phyloP scores from a whole-genome alignment of 53 echinoderm and acorn worm species.

The Pentamera pediparva region DNA sequence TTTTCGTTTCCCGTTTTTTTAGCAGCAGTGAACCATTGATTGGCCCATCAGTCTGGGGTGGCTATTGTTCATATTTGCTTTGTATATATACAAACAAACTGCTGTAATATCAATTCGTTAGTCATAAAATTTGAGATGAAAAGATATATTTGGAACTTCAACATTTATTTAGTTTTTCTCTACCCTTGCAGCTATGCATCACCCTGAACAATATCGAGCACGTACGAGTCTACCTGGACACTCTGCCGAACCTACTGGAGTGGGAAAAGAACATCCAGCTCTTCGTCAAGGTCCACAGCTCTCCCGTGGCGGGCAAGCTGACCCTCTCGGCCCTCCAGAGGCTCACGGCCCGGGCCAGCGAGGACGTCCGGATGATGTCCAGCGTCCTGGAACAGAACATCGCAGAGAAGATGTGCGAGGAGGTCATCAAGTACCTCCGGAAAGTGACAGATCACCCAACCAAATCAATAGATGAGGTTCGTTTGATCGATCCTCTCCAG shows the following conservation, averaged over 20 bases:
- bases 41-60: too few species aligned
- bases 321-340: constrained; percentile 67
- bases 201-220: constrained; percentile 99
- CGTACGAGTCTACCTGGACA: constrained; percentile 84
- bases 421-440: constrained; percentile 64
- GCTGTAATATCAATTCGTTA: too few species aligned
- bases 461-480: constrained; percentile 64
- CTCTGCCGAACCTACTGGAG: constrained; percentile 68
- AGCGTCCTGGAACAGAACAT: constrained; percentile 65
- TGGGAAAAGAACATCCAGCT: constrained; percentile 72
- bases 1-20: too few species aligned
- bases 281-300: constrained; percentile 60
- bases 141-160: neutral
- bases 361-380: constrained; percentile 60
- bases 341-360: constrained; percentile 64
- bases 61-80: too few species aligned
- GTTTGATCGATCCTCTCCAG: too few species aligned
- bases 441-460: constrained; percentile 63
- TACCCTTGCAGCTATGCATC: constrained; percentile 66
- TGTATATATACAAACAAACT: neutral
- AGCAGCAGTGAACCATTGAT: too few species aligned
- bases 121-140: neutral
- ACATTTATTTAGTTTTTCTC: neutral
- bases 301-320: constrained; percentile 60
- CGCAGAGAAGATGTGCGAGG: constrained; percentile 81